phyloP scores from a whole-genome alignment of 2,113 vertebrate species.

The Lontra canadensis region DNA sequence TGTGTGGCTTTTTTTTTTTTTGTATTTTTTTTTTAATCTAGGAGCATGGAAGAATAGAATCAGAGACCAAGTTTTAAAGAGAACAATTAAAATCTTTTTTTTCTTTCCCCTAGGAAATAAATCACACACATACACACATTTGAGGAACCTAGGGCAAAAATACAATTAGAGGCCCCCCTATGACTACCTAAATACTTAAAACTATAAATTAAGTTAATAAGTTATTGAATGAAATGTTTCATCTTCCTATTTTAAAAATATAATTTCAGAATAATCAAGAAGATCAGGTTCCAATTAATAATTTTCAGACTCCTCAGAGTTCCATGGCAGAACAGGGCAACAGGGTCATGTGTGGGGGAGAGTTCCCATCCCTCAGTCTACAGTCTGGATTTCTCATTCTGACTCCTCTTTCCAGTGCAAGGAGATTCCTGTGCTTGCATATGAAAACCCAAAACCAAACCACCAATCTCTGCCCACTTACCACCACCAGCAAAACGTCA shows the following conservation, averaged over 20 bases:
- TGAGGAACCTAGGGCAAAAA: neutral
- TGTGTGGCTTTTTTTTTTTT: neutral
- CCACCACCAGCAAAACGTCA: neutral
- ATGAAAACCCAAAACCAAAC: neutral
- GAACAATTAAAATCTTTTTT: neutral
- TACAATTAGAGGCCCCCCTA: neutral
- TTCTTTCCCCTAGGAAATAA: neutral
- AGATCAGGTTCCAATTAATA: neutral
- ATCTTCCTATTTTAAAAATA: neutral
- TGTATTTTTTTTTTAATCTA: neutral
- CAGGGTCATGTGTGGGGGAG: too few relatives aligned
- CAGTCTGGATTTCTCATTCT: neutral
- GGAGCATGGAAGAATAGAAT: neutral
- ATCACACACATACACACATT: neutral
- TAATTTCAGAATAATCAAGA: neutral
- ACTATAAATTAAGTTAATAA: neutral
- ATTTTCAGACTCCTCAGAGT: neutral
- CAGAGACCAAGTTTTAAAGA: neutral
- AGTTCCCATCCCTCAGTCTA: neutral
- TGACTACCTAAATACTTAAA: neutral
- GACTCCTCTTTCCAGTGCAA: neutral
- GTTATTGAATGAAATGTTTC: neutral
- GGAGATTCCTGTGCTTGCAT: neutral
- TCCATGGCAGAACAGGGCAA: neutral
- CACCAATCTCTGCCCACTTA: neutral